Percentiles rank a stretch among this genome's conserved stretches.
These are phyloP conservation scores for Micromesistius poutassou DNA, from an alignment of 2,797 vertebrate genomes.

Conservation along the genomic window DNA sequence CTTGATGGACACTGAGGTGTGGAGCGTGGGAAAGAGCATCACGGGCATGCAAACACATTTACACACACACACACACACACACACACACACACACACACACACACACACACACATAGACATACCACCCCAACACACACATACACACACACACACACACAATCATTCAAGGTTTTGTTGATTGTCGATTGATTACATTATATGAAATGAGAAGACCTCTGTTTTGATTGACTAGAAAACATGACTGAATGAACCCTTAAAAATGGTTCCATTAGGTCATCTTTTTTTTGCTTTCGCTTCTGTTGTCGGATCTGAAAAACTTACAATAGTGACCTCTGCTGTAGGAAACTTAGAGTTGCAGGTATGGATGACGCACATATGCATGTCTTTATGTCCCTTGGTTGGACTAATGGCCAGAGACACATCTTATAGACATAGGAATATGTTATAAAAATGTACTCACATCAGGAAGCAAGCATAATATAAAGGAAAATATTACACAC, in stretches of 20 bases:
- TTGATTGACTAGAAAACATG: too few relatives aligned
- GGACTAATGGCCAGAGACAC: not conserved
- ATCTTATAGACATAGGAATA: not conserved
- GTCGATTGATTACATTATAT: too few relatives aligned
- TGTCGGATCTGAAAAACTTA: conserved; percentile 27
- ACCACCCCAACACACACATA: conserved; percentile 13
- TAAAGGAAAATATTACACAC: not conserved
- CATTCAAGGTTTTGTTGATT: too few relatives aligned
- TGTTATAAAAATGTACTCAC: not conserved
- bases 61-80: conserved; percentile 20
- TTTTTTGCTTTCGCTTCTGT: not conserved
- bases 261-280: too few relatives aligned
- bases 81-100: conserved; percentile 13
- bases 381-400: not conserved
- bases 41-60: not conserved
- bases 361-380: not conserved
- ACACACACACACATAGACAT: conserved; percentile 17
- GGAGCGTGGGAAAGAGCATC: conserved; percentile 60
- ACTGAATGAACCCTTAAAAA: too few relatives aligned
- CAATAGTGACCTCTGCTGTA: conserved; percentile 71
- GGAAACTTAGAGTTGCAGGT: not conserved
- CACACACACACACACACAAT: not conserved
- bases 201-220: too few relatives aligned
- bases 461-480: not conserved
- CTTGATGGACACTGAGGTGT: conserved; percentile 30